Conservation (phyloP, 2,113 vertebrate genomes). For the Ptilorrhoa leucosticta region DNA sequence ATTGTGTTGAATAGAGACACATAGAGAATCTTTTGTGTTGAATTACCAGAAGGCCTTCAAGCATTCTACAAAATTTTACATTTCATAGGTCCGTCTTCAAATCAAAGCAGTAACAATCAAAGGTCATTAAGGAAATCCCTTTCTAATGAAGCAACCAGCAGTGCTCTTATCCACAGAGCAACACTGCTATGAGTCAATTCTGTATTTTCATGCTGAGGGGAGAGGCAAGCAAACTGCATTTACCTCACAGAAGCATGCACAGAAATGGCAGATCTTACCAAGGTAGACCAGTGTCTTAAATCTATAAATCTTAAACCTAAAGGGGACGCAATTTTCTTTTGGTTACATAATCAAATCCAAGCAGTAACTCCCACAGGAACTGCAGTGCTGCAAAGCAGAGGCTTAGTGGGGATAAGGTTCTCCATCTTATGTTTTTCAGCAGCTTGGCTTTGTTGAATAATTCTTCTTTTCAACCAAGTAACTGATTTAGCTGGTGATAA, state of each 20-base stretch:
- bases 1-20: neutral
- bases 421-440: neutral
- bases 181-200: neutral
- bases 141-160: neutral
- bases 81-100: neutral
- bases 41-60: neutral
- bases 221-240: neutral
- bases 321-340: neutral
- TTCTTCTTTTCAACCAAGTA: neutral
- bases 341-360: neutral
- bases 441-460: neutral
- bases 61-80: neutral
- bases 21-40: neutral
- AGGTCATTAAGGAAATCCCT: neutral
- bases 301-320: neutral
- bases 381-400: neutral
- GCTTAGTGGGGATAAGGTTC: neutral
- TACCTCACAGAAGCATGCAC: neutral
- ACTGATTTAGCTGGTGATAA: neutral
- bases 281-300: neutral
- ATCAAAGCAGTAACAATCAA: neutral
- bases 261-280: neutral
- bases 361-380: neutral
- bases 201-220: neutral
- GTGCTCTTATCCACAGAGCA: neutral